Evolutionary conservation across 2,888 invertebrate genomes (phyloP), one percentile per base, ranked within the genome.

Genomic region (Gerris lacustris): DNA sequence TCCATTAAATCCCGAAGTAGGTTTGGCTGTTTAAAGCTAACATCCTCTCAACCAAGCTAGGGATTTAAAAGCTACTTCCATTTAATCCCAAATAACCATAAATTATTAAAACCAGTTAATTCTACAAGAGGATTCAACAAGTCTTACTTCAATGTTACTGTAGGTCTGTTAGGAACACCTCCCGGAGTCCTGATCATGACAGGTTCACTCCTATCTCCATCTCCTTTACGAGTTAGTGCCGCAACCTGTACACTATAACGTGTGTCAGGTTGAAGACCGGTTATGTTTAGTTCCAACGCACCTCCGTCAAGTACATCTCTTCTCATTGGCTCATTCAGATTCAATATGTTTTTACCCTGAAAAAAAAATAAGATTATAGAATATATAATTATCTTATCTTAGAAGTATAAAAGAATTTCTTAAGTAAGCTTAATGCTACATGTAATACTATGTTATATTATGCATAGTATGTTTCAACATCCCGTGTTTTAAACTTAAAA

Each of bases 211-310:
- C 96, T 85, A 80, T 93, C 91, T 31, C 99, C 99, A 80, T 99
- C 98, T 66, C 99, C 99, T 81, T 95, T 95, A 74, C 96, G 86
- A 5, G 98, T 99, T 73, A 97, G 84, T 0, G 97, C 99, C 0
- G 96, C 96, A 72, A 98, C 95, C 83, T 95, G 93, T 72, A 96
- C 89, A 70, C 89, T 89, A 82, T 99, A 99, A 77, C 88, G 87
- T 0, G 98, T 96, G 79, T 98, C 96, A 5, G 99, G 96, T 80
- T 96, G 94, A 66, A 99, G 84, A 15, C 91, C 92, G 15, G 91
- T 89, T 69, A 96, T 88, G 79, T 93, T 94, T 77, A 90, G 85
- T 79, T 93, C 90, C 71, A 90, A 80, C 7, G 87, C 86, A 17
- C 86, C 85, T 69, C 91, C 90, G 78, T 92, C 92, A 77, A 90